Conservation (phyloP, 2,888 invertebrate species). For the Apodemia mormo region DNA sequence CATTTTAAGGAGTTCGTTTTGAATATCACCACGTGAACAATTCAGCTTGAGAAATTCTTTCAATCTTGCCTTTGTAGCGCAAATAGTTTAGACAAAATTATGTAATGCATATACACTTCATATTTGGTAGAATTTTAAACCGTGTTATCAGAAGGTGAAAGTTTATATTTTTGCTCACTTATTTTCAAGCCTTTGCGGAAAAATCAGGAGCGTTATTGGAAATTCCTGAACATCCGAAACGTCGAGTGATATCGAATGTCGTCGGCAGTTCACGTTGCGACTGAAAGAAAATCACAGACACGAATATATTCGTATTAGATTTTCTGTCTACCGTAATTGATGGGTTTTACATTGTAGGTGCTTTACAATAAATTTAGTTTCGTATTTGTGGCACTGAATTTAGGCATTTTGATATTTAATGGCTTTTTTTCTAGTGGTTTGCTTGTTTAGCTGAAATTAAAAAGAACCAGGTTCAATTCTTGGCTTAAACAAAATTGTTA, state of each 20-base stretch:
- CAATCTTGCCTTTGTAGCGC: constrained; percentile 66
- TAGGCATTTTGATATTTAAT: not conserved
- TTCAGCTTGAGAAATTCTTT: constrained; percentile 56
- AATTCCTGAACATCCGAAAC: constrained; percentile 72
- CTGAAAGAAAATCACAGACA: constrained; percentile 58
- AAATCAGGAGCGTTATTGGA: constrained; percentile 67
- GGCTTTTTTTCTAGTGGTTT: no score
- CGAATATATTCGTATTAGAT: constrained; percentile 26
- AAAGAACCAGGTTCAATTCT: no score
- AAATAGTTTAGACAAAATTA: constrained; percentile 43
- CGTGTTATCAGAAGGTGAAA: constrained; percentile 37
- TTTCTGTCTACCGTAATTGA: constrained; percentile 6
- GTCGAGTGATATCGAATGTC: constrained; percentile 65
- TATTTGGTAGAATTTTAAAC: constrained; percentile 37
- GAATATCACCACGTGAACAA: constrained; percentile 39
- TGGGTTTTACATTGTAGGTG: not conserved
- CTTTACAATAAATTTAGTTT: not conserved
- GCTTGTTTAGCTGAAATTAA: no score
- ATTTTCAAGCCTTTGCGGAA: constrained; percentile 26
- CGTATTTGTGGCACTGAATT: not conserved
- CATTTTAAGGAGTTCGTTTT: constrained; percentile 39
- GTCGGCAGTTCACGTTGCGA: constrained; percentile 66
- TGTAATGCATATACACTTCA: constrained; percentile 25
- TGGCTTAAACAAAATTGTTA: no score
- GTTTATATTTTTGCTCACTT: constrained; percentile 23